Conservation (phyloP, 1,140 invertebrate genomes). For the Eurosta solidaginis region DNA sequence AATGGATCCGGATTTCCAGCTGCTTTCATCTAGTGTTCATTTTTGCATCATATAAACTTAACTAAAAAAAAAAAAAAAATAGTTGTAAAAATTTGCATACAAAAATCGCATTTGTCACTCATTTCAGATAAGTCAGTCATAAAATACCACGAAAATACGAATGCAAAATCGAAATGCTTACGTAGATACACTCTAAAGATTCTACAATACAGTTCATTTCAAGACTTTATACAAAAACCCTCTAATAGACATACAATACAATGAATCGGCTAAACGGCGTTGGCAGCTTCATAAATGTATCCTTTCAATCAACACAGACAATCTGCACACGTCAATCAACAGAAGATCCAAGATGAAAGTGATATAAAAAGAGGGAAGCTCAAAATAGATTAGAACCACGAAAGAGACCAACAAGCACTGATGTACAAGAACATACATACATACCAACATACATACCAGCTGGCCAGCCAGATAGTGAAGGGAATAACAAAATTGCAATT, state of each 20-base stretch:
- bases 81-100: background rate
- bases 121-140: background rate
- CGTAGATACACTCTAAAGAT: background rate
- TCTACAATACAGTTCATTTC: background rate
- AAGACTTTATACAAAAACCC: background rate
- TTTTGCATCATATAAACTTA: too few species aligned
- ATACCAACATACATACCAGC: background rate
- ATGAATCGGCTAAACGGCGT: slow-evolving; percentile 12
- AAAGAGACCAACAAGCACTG: background rate
- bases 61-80: background rate
- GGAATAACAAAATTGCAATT: slow-evolving; percentile 10
- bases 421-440: background rate
- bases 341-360: background rate
- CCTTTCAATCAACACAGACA: slow-evolving; percentile 23
- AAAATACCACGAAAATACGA: background rate
- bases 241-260: background rate
- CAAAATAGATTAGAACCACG: background rate
- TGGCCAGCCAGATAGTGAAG: background rate
- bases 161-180: background rate
- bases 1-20: too few species aligned
- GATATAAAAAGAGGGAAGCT: background rate
- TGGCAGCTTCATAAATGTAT: slow-evolving; percentile 27
- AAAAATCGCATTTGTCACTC: slow-evolving; percentile 7
- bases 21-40: too few species aligned
- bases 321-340: slow-evolving; percentile 15